Evolutionary conservation across 2,888 invertebrate genomes (phyloP).

Genomic region (Salticus scenicus): DNA sequence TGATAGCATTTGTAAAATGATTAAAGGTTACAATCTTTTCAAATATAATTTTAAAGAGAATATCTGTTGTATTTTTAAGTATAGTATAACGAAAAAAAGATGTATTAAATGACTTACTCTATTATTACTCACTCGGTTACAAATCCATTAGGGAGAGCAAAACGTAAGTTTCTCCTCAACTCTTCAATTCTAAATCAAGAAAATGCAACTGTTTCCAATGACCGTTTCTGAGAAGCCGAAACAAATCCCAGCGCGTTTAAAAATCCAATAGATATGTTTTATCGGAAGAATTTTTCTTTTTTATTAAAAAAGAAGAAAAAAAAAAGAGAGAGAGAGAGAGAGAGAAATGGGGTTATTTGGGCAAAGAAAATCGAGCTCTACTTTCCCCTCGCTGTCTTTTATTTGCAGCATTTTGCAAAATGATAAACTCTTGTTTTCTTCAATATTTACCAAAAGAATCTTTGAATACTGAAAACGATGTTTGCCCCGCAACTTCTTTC

Average conservation of each 20-base stretch:
- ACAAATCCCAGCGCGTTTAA: constrained; percentile 41
- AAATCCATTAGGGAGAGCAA: too few relatives aligned
- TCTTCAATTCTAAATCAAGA: background rate
- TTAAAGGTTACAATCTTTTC: too few relatives aligned
- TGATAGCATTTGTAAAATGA: too few relatives aligned
- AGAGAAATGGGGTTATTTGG: too few relatives aligned
- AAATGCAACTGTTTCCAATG: constrained; percentile 35
- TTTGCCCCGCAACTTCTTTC: constrained; percentile 27
- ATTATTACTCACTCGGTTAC: too few relatives aligned
- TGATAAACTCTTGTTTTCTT: constrained; percentile 29
- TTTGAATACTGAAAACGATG: constrained; percentile 57
- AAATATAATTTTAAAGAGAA: too few relatives aligned
- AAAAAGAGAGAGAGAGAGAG: too few relatives aligned
- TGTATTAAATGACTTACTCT: too few relatives aligned
- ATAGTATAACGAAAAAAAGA: too few relatives aligned
- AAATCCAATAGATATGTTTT: constrained; percentile 54
- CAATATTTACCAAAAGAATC: constrained; percentile 41
- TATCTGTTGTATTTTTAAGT: too few relatives aligned
- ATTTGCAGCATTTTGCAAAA: background rate
- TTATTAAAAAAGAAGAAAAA: background rate
- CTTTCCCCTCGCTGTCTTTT: background rate
- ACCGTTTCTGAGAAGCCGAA: constrained; percentile 24
- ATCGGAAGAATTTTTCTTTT: background rate
- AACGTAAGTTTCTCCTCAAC: too few relatives aligned
- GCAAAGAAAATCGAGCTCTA: background rate